Percentiles rank a stretch among this genome's conserved stretches.
phyloP scores from a whole-genome alignment of 1,140 invertebrate species.

The Dreissena polymorpha region DNA sequence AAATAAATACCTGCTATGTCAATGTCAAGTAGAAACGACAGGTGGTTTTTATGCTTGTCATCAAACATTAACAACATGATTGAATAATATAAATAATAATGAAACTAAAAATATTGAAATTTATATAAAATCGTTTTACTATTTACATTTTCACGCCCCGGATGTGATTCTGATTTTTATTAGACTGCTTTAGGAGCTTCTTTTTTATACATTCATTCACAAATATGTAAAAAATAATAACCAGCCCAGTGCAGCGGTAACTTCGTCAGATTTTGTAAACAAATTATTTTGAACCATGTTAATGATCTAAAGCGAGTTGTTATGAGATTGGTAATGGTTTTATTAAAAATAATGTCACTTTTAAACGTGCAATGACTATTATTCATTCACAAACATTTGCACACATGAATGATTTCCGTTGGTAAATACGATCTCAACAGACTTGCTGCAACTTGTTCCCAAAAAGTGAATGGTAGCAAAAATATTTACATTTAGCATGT shows the following conservation, averaged over 20 bases:
- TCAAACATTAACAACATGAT: slow-evolving; percentile 56
- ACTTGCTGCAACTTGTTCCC: slow-evolving; percentile 4
- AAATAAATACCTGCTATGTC: slow-evolving; percentile 20
- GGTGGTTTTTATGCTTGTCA: slow-evolving; percentile 52
- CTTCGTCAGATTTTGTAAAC: background rate
- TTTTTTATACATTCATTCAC: too few species aligned
- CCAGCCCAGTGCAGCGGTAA: background rate
- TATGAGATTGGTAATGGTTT: too few species aligned
- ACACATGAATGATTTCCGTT: too few species aligned
- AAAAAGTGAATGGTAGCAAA: slow-evolving; percentile 3
- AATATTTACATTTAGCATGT: background rate
- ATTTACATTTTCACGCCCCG: slow-evolving; percentile 35
- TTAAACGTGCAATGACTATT: too few species aligned
- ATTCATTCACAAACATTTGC: too few species aligned
- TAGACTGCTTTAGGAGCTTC: too few species aligned
- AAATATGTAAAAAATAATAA: background rate
- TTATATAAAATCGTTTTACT: background rate
- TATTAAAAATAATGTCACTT: too few species aligned
- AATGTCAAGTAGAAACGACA: slow-evolving; percentile 49
- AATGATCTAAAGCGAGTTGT: too few species aligned
- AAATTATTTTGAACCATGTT: background rate
- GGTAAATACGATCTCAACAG: background rate
- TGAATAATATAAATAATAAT: background rate
- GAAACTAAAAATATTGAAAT: background rate
- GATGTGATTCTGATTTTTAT: slow-evolving; percentile 8